Evolutionary conservation across 37 sponge, comb jelly and placozoan genomes (phyloP), one percentile per base, ranked within the genome.

Genomic region (Agelas oroides): DNA sequence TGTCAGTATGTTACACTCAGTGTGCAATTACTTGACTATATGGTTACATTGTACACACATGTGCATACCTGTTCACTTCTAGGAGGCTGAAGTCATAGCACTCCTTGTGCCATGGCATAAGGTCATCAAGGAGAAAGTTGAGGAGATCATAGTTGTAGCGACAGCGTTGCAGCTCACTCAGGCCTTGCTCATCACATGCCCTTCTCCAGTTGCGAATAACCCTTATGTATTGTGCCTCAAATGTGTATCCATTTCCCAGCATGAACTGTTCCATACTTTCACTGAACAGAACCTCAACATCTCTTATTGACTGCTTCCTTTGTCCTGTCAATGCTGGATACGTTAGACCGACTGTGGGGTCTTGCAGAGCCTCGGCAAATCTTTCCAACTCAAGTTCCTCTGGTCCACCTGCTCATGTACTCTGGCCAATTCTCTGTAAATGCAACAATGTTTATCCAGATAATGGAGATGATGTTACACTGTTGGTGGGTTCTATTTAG

Each of bases 131-230:
- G 12, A 82, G 32, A 19, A 64, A 28, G 40, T 84, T 84, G 28
- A 84, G 67, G 1, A 84, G 18, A 6, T 73, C 35, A 24, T 64
- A 38, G 57, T 84, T 84, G 66, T 41, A 84, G 34, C 34, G 30
- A 16, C 32, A 73, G 2, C 84, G 53, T 28, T 74, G 18, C 24
- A 27, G 17, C 21, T 31, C 30, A 72, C 52, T n/a, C 8, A 84
- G 57, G 15, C 84, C 76, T 16, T 76, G 32, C 25, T 84, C 84
- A 73, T 84, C 84, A 73, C 66, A 74, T 74, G 84, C 75, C 63
- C 84, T 35, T 54, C 84, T 84, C 75, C 84, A 84, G 27, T 74
- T 74, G 8, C 8, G 74, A 25, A 73, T 24, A 13, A 13, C 36
- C 53, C 13, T 6, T 13, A 84, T 63, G 55, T 64, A 84, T 37